Base-by-base conservation (phyloP, 2,113 vertebrate species). In the Micromys minutus region DNA sequence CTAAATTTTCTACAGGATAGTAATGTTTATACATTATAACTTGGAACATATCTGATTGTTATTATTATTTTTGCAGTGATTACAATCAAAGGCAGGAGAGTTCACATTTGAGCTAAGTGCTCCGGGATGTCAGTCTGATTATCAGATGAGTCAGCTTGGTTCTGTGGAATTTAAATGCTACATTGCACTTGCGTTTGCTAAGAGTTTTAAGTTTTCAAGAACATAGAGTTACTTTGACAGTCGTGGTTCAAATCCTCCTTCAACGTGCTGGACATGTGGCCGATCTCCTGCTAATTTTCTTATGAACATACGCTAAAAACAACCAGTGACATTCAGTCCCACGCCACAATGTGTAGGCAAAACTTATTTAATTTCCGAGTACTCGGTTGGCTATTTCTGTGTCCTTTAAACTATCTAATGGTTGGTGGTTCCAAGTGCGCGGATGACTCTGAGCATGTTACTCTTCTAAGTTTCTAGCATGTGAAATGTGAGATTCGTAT, bases 211-310 rank as follows among this genome's bases (percentile, higher is more conserved):
- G n/a, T 91, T 67, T 57, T 79, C 83, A 39, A 89, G 63, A 95
- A 47, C 19, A 75, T 69, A 79, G 16, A 81, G 19, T 79, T 89
- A 86, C 29, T 88, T 90, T 72, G 39, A 26, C 59, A 86, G 97
- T 96, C 42, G 90, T 93, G 96, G 95, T 97, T 97, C 97, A 98
- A 97, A 96, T 98, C 95, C 90, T 97, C 91, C 96, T 97, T 98
- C 98, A 95, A 93, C 93, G 86, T 94, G 85, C 97, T 98, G 96
- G 98, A 98, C 98, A 94, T 96, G 97, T 97, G 97, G 83, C 89
- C 97, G 80, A 95, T 89, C 61, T 97, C 96, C 95, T 69, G 57
- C 94, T 97, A 87, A 97, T 96, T 96, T 45, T 95, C 97, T 96
- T 95, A 97, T 96, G 97, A 96, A 95, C 94, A 97, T 97, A 94